Evolutionary conservation across 2,113 vertebrate genomes (phyloP), one percentile per base, ranked within the genome.

Genomic region (Propithecus coquereli): DNA sequence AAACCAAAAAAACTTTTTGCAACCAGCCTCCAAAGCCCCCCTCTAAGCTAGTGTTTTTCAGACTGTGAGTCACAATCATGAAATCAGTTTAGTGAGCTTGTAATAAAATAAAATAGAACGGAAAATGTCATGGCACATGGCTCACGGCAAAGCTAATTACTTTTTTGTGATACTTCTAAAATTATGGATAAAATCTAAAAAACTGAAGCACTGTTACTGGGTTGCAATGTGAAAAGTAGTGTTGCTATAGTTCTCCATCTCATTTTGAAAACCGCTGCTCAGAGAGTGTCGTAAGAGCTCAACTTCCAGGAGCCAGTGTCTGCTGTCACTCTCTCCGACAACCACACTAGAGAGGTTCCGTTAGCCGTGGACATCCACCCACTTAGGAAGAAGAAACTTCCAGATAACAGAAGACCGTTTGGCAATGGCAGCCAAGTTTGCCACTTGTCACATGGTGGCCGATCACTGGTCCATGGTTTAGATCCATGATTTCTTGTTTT

Each of bases 261-360:
- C 57, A 23, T 25, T 88, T 40, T 13, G 73, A 63, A 87, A 91
- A 70, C 52, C 7, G 1, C 34, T 50, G 40, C 32, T 52, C 66
- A 11, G 54, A 47, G 84, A 80, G 7, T 7, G 12, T 94, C 23
- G 7, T 1, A 11, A 16, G 59, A 81, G 9, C 52, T 73, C 34
- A 3, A 1, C 18, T 52, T 83, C 52, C 17, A 20, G 37, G 59
- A 59, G 47, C 14, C 3, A 0, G 6, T 0, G 1, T 30, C 87
- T 57, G n/a, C 61, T 71, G 7, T 71, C 2, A 0, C 10, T 63
- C 43, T 37, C 16, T 52, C 87, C 1, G 6, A 13, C 8, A 61
- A 61, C 59, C 27, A 4, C 11, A 2, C 32, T 4, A 4, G n/a
- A 12, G 8, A n/a, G 63, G n/a, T 17, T 12, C 79, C 7, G 0